phyloP scores from a whole-genome alignment of 2,797 vertebrate genomes.

The Mormyrops attenuatus region DNA sequence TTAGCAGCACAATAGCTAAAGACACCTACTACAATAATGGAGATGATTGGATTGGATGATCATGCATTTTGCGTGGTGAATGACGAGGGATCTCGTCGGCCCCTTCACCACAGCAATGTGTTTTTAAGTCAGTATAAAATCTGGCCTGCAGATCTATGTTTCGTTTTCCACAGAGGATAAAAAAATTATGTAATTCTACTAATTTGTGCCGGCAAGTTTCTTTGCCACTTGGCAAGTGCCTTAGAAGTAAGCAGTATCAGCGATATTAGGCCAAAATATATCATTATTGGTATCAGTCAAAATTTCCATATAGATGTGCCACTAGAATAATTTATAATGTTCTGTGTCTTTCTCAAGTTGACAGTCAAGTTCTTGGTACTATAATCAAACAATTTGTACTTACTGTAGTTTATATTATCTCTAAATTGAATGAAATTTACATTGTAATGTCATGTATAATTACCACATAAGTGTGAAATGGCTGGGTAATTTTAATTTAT shows the following conservation, averaged over 20 bases:
- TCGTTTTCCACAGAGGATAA: not conserved
- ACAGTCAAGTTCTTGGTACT: not conserved
- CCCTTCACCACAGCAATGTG: not conserved
- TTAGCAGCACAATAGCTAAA: not conserved
- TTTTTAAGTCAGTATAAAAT: not conserved
- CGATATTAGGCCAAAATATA: not conserved
- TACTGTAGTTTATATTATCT: not conserved
- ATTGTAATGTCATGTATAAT: not conserved
- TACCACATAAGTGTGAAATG: not conserved
- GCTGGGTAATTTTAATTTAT: not conserved
- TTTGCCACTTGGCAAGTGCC: not conserved
- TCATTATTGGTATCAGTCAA: not conserved
- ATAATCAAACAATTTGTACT: not conserved
- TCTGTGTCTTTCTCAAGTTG: not conserved
- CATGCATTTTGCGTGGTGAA: not conserved
- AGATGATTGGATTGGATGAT: not conserved
- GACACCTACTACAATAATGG: not conserved
- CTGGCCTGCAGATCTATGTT: not conserved
- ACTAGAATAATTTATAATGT: not conserved
- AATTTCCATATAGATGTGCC: not conserved
- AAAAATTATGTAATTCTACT: not conserved
- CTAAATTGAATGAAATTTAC: not conserved
- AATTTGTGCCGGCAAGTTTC: not conserved
- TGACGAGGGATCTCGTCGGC: not conserved
- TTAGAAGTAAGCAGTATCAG: not conserved